Conservation (phyloP, 2,797 vertebrate genomes). For the Okamejei kenojei region DNA sequence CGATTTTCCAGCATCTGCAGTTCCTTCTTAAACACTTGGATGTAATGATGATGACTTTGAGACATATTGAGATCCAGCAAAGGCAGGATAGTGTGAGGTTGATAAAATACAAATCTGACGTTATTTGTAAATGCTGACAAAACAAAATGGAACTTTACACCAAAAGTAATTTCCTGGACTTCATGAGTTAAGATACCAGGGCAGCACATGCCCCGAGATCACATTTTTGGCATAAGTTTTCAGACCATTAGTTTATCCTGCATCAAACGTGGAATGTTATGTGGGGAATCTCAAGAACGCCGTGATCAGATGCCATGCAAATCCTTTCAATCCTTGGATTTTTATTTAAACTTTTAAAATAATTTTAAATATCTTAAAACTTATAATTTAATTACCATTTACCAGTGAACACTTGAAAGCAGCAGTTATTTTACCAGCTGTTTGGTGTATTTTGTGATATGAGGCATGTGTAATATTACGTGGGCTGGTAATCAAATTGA, state of each 20-base stretch:
- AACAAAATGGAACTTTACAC: neutral
- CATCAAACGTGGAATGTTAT: neutral
- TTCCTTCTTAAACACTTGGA: too few relatives aligned
- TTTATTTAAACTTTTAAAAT: neutral
- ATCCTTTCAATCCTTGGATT: neutral
- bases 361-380: neutral
- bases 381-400: neutral
- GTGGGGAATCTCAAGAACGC: neutral
- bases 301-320: neutral
- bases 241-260: neutral
- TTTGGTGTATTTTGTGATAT: neutral
- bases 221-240: neutral
- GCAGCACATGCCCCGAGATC: neutral
- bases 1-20: too few relatives aligned
- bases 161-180: neutral
- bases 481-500: neutral
- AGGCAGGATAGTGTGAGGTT: too few relatives aligned
- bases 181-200: neutral
- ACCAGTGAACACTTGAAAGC: neutral
- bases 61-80: too few relatives aligned
- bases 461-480: neutral
- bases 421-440: neutral
- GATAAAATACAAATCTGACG: too few relatives aligned
- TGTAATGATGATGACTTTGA: too few relatives aligned
- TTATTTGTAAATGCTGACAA: neutral